Evolutionary conservation across 2,888 invertebrate species (phyloP).

Genomic region (Eustalomyia histrio): DNA sequence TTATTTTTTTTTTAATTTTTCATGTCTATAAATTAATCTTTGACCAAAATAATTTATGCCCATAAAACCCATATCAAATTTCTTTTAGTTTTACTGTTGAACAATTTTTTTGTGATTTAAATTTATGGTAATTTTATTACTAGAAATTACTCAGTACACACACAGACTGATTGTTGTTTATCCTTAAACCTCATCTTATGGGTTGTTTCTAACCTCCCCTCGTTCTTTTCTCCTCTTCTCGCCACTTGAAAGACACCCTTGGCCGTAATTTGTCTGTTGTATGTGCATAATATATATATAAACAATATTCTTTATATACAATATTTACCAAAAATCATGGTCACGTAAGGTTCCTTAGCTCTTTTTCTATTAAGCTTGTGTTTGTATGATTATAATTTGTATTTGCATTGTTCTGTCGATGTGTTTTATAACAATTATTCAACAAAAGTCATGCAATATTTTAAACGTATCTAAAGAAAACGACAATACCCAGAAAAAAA

Average conservation of each 20-base stretch:
- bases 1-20: not conserved
- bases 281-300: not conserved
- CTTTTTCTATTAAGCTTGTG: not conserved
- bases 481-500: not conserved
- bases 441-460: conserved; percentile 5
- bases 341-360: not conserved
- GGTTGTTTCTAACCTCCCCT: not conserved
- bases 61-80: conserved; percentile 1
- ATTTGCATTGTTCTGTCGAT: conserved; percentile 6
- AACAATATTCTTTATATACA: not conserved
- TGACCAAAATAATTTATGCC: conserved; percentile 3
- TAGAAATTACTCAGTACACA: conserved; percentile 2
- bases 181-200: conserved; percentile 6
- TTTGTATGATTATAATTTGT: conserved; percentile 5
- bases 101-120: not conserved
- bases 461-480: not conserved
- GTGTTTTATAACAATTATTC: conserved; percentile 5
- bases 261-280: conserved; percentile 3
- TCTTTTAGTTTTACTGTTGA: conserved; percentile 2
- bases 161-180: not conserved
- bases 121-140: conserved; percentile 5
- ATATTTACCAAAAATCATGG: conserved; percentile 2
- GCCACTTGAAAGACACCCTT: not conserved
- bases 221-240: not conserved
- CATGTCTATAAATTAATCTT: conserved; percentile 1